phyloP scores from a whole-genome alignment of 2,113 vertebrate genomes.

The Erythrolamprus reginae region DNA sequence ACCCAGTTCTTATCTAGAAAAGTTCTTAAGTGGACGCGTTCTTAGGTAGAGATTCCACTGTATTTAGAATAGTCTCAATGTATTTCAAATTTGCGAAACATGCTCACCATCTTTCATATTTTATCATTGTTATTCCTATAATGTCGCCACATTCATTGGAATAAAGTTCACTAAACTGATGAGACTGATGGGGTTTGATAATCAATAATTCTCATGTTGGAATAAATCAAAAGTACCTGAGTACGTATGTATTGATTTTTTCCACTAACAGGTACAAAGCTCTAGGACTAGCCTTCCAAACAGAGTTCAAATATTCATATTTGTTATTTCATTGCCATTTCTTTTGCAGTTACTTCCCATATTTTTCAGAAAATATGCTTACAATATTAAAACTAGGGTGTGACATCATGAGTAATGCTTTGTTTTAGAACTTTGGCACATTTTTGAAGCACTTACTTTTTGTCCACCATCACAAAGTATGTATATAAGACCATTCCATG shows the following conservation, averaged over 20 bases:
- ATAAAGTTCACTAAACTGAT: not conserved
- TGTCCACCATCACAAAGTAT: constrained; percentile 80
- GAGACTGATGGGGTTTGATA: not conserved
- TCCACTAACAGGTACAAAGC: not conserved
- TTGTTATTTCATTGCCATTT: not conserved
- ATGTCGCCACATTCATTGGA: not conserved
- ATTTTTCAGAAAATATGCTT: not conserved
- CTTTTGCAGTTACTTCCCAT: not conserved
- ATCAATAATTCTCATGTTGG: not conserved
- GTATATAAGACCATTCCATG: constrained; percentile 90
- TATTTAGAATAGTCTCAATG: not conserved
- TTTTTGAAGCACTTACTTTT: constrained; percentile 73
- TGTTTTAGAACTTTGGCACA: not conserved
- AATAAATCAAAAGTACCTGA: not conserved
- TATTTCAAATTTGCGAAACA: not conserved
- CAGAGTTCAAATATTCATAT: not conserved
- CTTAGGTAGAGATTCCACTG: too few species aligned
- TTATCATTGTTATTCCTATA: not conserved
- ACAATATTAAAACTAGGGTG: not conserved
- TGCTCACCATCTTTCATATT: not conserved
- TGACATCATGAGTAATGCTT: not conserved
- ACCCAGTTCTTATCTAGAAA: too few species aligned
- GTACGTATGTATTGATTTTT: not conserved
- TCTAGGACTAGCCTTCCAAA: not conserved
- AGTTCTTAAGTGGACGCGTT: too few species aligned